Percentiles rank a stretch among this genome's conserved stretches.
Evolutionary conservation across 2,888 invertebrate genomes (phyloP).

Genomic region (Cephonodes hylas): DNA sequence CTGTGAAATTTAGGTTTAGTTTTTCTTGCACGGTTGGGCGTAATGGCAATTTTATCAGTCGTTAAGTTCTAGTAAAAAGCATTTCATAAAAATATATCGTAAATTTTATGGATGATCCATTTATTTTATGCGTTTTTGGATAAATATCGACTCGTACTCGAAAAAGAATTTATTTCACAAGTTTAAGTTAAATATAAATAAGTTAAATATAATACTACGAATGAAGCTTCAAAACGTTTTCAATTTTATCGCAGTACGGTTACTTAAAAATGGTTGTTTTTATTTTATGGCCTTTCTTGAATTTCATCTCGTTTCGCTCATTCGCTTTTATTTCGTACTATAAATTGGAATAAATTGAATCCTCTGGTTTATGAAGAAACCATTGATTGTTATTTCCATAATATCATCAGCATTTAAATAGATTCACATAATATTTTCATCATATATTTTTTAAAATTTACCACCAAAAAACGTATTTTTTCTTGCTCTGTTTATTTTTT

Average conservation of each 20-base stretch:
- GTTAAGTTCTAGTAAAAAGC: not conserved
- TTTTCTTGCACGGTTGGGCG: not conserved
- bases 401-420: too few relatives aligned
- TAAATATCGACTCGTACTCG: not conserved
- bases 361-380: not conserved
- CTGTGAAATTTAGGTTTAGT: too few relatives aligned
- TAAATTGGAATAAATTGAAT: conserved; percentile 11
- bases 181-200: not conserved
- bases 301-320: conserved; percentile 30
- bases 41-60: not conserved
- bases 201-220: not conserved
- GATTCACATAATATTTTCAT: too few relatives aligned
- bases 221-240: not conserved
- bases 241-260: conserved; percentile 23
- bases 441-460: too few relatives aligned
- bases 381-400: too few relatives aligned
- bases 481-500: too few relatives aligned
- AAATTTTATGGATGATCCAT: not conserved
- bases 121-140: not conserved
- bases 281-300: conserved; percentile 28
- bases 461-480: too few relatives aligned
- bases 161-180: not conserved
- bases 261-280: conserved; percentile 26
- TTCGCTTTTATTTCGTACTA: conserved; percentile 25
- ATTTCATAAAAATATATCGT: not conserved